Percentiles rank a stretch among this genome's conserved stretches.
Conservation (phyloP, 2,797 vertebrate genomes). For the Phrynocephalus guinanensis region DNA sequence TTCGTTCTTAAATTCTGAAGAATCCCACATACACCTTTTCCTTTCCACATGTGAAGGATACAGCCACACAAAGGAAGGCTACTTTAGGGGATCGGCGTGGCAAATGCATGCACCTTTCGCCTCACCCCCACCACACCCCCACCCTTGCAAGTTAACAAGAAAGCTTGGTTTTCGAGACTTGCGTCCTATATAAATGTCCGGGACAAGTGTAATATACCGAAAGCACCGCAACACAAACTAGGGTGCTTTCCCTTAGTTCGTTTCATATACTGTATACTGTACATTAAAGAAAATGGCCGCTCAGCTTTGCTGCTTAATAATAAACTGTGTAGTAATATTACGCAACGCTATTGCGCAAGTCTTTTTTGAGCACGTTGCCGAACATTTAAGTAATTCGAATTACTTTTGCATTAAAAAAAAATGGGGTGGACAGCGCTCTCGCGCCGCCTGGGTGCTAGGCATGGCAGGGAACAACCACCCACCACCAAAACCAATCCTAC, state of each 20-base stretch:
- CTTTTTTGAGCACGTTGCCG: background rate
- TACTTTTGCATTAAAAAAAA: background rate
- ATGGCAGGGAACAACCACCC: too few relatives aligned
- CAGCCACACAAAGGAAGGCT: background rate
- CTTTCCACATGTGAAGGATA: background rate
- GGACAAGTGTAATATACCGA: too few relatives aligned
- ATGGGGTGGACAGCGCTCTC: background rate
- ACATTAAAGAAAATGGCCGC: constrained; percentile 17
- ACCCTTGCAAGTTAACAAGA: background rate
- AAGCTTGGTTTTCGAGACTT: background rate
- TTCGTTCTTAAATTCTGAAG: background rate
- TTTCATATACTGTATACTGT: too few relatives aligned
- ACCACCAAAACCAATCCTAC: too few relatives aligned
- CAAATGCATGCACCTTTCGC: too few relatives aligned
- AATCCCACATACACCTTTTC: background rate
- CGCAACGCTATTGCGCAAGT: too few relatives aligned
- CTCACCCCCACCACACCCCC: too few relatives aligned
- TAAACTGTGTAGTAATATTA: too few relatives aligned
- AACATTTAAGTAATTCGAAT: background rate
- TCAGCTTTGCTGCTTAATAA: background rate
- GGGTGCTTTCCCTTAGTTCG: too few relatives aligned
- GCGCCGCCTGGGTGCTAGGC: background rate
- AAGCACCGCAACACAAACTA: too few relatives aligned
- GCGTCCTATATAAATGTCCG: background rate
- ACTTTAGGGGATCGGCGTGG: too few relatives aligned